phyloP scores from a whole-genome alignment of 2,797 vertebrate species.

The Rhynchotus rufescens region DNA sequence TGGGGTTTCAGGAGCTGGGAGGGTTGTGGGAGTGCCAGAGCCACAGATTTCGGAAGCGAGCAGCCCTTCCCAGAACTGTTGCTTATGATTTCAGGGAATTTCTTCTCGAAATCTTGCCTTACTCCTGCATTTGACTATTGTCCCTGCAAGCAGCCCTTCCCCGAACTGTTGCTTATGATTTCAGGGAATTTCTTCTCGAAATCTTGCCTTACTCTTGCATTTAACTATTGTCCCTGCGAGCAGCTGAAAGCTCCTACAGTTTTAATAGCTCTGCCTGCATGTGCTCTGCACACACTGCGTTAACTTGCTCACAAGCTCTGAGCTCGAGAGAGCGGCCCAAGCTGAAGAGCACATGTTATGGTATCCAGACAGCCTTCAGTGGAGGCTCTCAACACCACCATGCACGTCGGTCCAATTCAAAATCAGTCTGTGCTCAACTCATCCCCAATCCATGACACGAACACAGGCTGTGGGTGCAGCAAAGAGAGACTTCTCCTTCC shows the following conservation, averaged over 20 bases:
- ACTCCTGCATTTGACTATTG: neutral
- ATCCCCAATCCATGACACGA: too few species aligned
- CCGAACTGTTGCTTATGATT: neutral
- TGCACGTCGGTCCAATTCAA: neutral
- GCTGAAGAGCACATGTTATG: neutral
- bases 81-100: neutral
- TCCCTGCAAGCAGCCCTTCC: neutral
- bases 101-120: neutral
- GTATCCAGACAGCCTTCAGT: rapidly evolving
- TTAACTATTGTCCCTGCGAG: neutral
- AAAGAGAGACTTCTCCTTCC: too few species aligned
- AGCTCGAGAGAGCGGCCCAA: neutral
- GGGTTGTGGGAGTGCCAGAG: neutral
- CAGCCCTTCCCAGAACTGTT: neutral
- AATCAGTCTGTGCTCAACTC: too few species aligned
- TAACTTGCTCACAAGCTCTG: neutral
- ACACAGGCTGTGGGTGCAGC: too few species aligned
- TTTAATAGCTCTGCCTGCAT: neutral
- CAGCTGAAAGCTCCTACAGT: neutral
- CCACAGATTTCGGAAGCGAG: neutral
- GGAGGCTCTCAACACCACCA: neutral
- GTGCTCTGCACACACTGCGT: rapidly evolving
- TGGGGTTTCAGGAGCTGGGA: neutral
- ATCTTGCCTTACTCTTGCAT: neutral
- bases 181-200: neutral